Evolutionary conservation across 2,797 vertebrate genomes (phyloP), one percentile per base, ranked within the genome.

Genomic region (Peromyscus attwateri): DNA sequence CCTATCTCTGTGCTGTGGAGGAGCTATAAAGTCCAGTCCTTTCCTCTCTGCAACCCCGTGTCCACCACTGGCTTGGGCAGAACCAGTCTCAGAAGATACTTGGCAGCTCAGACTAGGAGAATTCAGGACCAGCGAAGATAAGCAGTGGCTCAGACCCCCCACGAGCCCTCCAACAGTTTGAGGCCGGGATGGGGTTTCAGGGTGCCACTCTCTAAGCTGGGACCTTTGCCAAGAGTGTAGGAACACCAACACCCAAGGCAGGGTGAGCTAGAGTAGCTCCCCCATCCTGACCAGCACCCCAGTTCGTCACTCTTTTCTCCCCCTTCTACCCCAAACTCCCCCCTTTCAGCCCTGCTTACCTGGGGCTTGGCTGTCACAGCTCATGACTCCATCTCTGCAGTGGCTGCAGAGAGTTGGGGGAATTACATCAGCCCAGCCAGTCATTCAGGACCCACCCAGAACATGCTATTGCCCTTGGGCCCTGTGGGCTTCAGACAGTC

Each of bases 311-410:
- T 27, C 7, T 23, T 29, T 3, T 85, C 52, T 9, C 13, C 23
- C 71, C 31, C 37, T 3, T 85, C 52, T 9, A 21, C 23, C 71
- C 31, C 37, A 29, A 11, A 57, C 21, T 40, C 16, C 21, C 21
- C 10, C 37, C 11, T 87, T 46, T 46, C 37, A 43, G 37, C 1
- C 37, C 68, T 7, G 46, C 94, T 94, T 92, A 97, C 98, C 97
- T 94, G 97, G 93, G 25, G 40, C 96, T 97, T 97, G 92, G 95
- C 98, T 99, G 82, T 99, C 99, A 94, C 99, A 99, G 94, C 98
- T 99, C 98, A 99, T 99, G 98, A 99, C 97, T 66, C 99, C 99
- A 92, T 99, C 99, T 96, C 98, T 98, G 98, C 99, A 99, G 94
- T 99, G 98, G 98, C 99, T 99, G 98, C 40, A 98, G 97, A 13